phyloP scores from a whole-genome alignment of 2,797 vertebrate genomes.

The Poecilia gillii region DNA sequence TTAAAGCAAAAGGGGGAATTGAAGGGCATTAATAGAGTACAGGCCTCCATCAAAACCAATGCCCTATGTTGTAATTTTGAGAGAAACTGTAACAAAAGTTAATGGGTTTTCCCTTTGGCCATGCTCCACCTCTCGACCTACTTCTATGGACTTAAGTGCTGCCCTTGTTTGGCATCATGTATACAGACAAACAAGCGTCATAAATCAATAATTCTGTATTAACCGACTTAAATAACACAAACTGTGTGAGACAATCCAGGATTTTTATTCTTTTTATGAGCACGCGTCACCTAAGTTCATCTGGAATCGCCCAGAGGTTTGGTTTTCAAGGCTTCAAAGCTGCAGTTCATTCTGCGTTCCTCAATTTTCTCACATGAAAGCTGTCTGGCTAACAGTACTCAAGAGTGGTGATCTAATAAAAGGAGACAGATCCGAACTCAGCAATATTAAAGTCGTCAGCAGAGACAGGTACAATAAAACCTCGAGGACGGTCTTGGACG shows the following conservation, averaged over 20 bases:
- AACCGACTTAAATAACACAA: not conserved
- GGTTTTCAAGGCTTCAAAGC: not conserved
- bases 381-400: conserved; percentile 8
- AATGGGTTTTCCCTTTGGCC: not conserved
- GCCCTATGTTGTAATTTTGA: not conserved
- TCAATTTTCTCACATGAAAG: conserved; percentile 1
- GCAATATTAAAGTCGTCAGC: conserved; percentile 29
- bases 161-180: not conserved
- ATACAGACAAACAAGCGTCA: not conserved
- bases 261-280: not conserved
- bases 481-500: conserved; percentile 13
- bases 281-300: not conserved
- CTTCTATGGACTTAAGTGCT: not conserved
- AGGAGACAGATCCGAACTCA: conserved; percentile 9
- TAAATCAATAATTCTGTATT: not conserved
- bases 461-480: conserved; percentile 29
- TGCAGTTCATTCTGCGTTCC: not conserved
- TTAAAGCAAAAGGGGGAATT: conserved; percentile 15
- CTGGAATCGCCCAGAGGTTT: not conserved
- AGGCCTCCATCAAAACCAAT: not conserved
- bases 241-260: not conserved
- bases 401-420: conserved; percentile 4
- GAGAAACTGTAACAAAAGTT: conserved; percentile 1
- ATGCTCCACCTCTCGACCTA: not conserved
- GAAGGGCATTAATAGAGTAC: not conserved